A percentile compares a stretch with the other conserved stretches of the same genome.
These are phyloP conservation scores for Chromoteleia sp. DNA, from an alignment of 2,888 invertebrate species.

Conservation along the genomic window DNA sequence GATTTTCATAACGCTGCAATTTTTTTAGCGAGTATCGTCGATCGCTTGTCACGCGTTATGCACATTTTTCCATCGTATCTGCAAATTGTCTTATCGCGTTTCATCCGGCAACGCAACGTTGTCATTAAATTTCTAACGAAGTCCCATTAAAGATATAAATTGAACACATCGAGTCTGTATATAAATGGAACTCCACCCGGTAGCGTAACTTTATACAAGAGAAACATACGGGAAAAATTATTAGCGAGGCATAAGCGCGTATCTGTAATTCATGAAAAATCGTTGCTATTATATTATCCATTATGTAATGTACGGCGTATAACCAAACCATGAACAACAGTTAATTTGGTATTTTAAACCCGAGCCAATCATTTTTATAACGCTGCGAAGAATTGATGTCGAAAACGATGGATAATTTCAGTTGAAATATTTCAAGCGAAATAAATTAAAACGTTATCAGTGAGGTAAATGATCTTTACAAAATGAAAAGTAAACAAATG, in stretches of 20 bases:
- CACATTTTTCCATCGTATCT: neutral
- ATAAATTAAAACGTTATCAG: too few species aligned
- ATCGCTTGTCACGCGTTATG: neutral
- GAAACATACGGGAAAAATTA: conserved; percentile 19
- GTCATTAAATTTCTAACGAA: conserved; percentile 33
- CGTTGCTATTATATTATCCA: conserved; percentile 24
- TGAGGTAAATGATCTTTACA: too few species aligned
- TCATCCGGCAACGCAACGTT: neutral
- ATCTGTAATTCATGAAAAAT: conserved; percentile 40
- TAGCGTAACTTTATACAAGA: conserved; percentile 20
- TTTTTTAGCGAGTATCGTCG: too few species aligned
- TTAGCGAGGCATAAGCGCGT: conserved; percentile 35
- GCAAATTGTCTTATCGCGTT: conserved; percentile 25
- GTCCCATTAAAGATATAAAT: conserved; percentile 38
- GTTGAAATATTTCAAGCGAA: too few species aligned
- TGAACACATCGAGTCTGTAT: conserved; percentile 3
- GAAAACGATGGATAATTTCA: too few species aligned
- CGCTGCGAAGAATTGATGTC: too few species aligned
- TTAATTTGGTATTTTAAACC: conserved; percentile 5
- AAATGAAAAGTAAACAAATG: too few species aligned
- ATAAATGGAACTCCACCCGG: conserved; percentile 2
- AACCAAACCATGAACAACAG: conserved; percentile 22
- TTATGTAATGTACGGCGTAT: conserved; percentile 16
- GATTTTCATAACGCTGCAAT: too few species aligned
- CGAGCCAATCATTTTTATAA: neutral